These are phyloP conservation scores for Forbesichthys papilliferus DNA, from an alignment of 2,113 vertebrate species.

Conservation along the genomic window DNA sequence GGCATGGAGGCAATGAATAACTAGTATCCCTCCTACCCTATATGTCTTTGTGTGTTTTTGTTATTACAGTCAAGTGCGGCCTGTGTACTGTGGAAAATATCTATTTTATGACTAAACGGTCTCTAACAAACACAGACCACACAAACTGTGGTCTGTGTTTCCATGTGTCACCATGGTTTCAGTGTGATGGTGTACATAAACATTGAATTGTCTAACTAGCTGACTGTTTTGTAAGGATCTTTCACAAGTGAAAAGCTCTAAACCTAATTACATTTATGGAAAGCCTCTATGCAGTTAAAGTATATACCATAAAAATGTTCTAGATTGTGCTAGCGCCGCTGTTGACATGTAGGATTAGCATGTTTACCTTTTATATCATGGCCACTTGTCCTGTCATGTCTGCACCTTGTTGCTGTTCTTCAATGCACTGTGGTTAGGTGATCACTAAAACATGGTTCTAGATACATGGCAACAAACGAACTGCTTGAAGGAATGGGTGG, in stretches of 20 bases:
- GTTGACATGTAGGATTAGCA: not conserved
- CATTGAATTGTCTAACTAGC: slow-evolving; percentile 1
- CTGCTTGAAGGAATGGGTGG: too few relatives aligned
- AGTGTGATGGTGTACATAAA: slow-evolving; percentile 13
- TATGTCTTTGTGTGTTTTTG: not conserved
- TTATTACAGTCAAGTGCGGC: not conserved
- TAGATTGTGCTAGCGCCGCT: not conserved
- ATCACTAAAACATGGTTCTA: too few relatives aligned
- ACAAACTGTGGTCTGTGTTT: not conserved
- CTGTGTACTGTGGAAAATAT: not conserved
- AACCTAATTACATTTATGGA: not conserved
- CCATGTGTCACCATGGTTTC: slow-evolving; percentile 13
- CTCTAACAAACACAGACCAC: not conserved
- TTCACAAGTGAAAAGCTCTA: too few relatives aligned
- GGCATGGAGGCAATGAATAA: not conserved
- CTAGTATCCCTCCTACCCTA: not conserved
- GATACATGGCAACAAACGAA: too few relatives aligned
- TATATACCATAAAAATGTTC: not conserved
- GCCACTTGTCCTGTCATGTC: not conserved
- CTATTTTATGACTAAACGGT: too few relatives aligned
- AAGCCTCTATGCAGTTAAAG: not conserved
- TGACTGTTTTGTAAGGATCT: not conserved
- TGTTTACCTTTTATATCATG: not conserved
- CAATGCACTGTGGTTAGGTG: not conserved
- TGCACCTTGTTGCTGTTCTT: not conserved